Evolutionary conservation across 1,140 invertebrate genomes (phyloP).

Genomic region (Drosophila orena): DNA sequence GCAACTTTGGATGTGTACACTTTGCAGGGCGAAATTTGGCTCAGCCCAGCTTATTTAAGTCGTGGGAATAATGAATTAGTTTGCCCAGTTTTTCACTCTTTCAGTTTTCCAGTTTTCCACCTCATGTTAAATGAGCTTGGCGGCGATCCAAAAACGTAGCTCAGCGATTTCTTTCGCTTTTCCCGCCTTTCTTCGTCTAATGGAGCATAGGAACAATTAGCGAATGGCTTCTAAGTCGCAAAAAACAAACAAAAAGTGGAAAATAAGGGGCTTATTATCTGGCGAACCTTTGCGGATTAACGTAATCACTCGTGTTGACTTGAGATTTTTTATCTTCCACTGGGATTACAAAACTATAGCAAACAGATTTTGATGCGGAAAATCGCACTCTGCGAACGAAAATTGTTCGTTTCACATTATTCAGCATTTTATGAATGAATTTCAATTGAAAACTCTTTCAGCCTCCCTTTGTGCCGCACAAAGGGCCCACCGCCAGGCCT

Average conservation of each 20-base stretch:
- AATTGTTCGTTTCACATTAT: no score
- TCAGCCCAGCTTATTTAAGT: conserved; percentile 53
- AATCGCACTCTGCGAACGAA: no score
- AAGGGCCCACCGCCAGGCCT: neutral
- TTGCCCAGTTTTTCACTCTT: conserved; percentile 18
- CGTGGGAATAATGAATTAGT: conserved; percentile 67
- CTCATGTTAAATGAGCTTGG: conserved; percentile 68
- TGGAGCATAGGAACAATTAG: conserved; percentile 50
- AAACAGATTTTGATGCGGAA: no score
- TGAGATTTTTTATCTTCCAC: conserved; percentile 27
- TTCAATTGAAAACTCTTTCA: no score
- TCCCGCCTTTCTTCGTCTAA: conserved; percentile 11
- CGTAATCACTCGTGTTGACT: conserved; percentile 39
- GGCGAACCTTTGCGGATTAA: conserved; percentile 11
- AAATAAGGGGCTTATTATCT: conserved; percentile 22
- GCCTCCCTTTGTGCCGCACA: no score
- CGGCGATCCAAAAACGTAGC: conserved; percentile 20
- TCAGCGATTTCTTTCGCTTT: neutral
- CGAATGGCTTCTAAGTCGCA: conserved; percentile 39
- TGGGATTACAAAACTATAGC: no score
- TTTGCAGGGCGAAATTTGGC: conserved; percentile 24
- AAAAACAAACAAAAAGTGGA: neutral
- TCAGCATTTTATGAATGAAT: no score
- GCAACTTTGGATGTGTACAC: conserved; percentile 31
- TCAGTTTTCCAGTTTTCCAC: conserved; percentile 19